phyloP scores from a whole-genome alignment of 2,888 invertebrate genomes.

The Sesia apiformis region DNA sequence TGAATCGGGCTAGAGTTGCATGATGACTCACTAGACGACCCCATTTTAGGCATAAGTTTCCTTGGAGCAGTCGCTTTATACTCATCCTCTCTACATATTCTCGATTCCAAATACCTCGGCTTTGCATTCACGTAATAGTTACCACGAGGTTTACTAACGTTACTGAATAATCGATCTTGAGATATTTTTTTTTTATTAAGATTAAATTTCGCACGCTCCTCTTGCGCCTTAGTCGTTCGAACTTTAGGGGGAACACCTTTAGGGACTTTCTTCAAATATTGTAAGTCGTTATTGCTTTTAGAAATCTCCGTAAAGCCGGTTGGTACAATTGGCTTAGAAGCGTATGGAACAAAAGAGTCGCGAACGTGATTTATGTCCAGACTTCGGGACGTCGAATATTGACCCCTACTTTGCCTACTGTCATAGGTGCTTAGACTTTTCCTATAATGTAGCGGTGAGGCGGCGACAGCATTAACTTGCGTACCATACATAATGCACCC shows the following conservation, averaged over 20 bases:
- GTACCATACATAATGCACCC: slow-evolving; percentile 45
- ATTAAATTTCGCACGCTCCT: slow-evolving; percentile 54
- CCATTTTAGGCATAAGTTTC: slow-evolving; percentile 54
- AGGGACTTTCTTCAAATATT: slow-evolving; percentile 19
- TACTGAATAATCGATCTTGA: slow-evolving; percentile 23
- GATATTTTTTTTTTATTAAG: slow-evolving; percentile 35
- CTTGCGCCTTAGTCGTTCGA: slow-evolving; percentile 57
- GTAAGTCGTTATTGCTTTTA: slow-evolving; percentile 21
- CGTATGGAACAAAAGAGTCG: slow-evolving; percentile 47
- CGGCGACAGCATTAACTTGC: slow-evolving; percentile 17
- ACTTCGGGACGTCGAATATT: slow-evolving; percentile 19
- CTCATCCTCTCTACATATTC: slow-evolving; percentile 23
- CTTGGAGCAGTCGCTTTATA: slow-evolving; percentile 29
- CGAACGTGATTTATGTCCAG: slow-evolving; percentile 49
- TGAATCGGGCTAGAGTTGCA: slow-evolving; percentile 80
- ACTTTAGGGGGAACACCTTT: slow-evolving; percentile 32
- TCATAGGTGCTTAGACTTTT: slow-evolving; percentile 18
- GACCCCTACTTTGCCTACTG: slow-evolving; percentile 14
- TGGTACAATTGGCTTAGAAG: slow-evolving; percentile 28
- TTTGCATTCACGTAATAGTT: slow-evolving; percentile 50
- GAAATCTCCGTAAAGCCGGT: slow-evolving; percentile 18
- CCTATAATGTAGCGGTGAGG: slow-evolving; percentile 18
- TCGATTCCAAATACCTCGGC: slow-evolving; percentile 78
- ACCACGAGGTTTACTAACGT: slow-evolving; percentile 15
- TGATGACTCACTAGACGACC: slow-evolving; percentile 79